A percentile compares a stretch with the other conserved stretches of the same genome.
Evolutionary conservation across 92 coral and sea anemone genomes (phyloP).

Genomic region (Bergia sp.): DNA sequence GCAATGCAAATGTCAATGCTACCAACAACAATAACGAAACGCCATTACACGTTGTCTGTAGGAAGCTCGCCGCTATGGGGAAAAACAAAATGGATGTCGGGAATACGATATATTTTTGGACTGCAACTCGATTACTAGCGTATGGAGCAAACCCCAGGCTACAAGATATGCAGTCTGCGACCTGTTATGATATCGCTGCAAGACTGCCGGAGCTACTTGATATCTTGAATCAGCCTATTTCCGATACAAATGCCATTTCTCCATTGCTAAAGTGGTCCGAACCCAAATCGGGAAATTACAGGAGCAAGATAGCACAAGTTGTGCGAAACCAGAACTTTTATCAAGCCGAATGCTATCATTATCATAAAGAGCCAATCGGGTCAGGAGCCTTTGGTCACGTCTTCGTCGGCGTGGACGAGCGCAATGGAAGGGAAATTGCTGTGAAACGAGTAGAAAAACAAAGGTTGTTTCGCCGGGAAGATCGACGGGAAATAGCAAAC

Average conservation of each 20-base stretch:
- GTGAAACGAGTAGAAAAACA: conserved; percentile 42
- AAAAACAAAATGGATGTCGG: neutral
- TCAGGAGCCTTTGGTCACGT: no score
- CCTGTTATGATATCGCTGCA: neutral
- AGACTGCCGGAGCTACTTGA: neutral
- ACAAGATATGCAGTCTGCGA: neutral
- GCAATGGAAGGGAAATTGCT: conserved; percentile 51
- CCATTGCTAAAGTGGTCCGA: conserved; percentile 7
- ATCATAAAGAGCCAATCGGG: neutral
- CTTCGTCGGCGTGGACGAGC: conserved; percentile 44
- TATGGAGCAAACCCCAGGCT: neutral
- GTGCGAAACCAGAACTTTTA: neutral
- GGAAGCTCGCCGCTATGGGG: neutral
- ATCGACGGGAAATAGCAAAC: conserved; percentile 38
- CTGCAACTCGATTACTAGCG: neutral
- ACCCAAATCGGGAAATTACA: neutral
- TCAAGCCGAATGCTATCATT: neutral
- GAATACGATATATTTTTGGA: neutral
- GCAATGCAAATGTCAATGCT: no score
- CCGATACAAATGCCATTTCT: neutral
- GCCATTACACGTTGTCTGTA: neutral
- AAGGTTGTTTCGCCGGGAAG: conserved; percentile 25
- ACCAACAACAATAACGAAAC: neutral
- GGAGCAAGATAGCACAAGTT: neutral
- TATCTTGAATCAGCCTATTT: neutral